Conservation (phyloP, 2,888 invertebrate species). For the Epiblema foenella region DNA sequence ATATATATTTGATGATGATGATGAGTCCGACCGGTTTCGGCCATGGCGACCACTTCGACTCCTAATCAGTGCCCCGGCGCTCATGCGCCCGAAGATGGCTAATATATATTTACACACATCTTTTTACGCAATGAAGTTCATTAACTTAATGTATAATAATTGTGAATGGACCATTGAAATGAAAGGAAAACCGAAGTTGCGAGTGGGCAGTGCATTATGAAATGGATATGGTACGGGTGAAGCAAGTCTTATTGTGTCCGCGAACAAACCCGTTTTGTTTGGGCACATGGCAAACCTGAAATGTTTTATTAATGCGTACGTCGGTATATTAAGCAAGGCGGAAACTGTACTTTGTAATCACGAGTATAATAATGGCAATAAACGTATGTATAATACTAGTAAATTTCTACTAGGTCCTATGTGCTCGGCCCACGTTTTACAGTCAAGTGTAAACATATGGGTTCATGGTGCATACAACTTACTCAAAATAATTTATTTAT, state of each 20-base stretch:
- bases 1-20: too few species aligned
- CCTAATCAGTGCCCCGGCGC: too few species aligned
- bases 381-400: too few species aligned
- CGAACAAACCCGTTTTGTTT: conserved; percentile 22
- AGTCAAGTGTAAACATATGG: too few species aligned
- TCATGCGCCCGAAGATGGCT: too few species aligned
- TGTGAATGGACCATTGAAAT: conserved; percentile 59
- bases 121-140: conserved; percentile 31
- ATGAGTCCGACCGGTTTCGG: too few species aligned
- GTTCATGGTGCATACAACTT: too few species aligned
- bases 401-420: too few species aligned
- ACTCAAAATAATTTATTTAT: too few species aligned
- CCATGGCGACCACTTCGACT: too few species aligned
- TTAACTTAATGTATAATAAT: conserved; percentile 27
- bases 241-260: conserved; percentile 22
- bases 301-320: neutral
- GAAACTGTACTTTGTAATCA: neutral
- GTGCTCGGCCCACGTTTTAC: too few species aligned
- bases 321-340: neutral
- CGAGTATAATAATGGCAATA: too few species aligned
- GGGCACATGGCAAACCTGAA: conserved; percentile 19
- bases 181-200: conserved; percentile 55
- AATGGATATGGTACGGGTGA: conserved; percentile 18
- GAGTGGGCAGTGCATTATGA: conserved; percentile 41
- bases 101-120: conserved; percentile 1